phyloP scores from a whole-genome alignment of 1,140 invertebrate species.

The Drosophila trapezifrons region DNA sequence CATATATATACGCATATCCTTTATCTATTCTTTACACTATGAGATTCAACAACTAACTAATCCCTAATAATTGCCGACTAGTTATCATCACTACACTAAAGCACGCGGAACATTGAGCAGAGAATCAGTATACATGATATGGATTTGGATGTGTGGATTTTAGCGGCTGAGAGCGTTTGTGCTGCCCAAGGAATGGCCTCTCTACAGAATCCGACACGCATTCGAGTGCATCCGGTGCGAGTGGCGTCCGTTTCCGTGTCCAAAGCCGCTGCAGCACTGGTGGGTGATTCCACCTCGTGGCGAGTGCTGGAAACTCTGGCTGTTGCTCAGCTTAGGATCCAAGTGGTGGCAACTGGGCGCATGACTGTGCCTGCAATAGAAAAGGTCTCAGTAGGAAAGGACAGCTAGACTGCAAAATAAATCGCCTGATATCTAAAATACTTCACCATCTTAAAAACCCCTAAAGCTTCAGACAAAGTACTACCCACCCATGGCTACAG shows the following conservation, averaged over 20 bases:
- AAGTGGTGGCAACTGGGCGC: constrained; percentile 70
- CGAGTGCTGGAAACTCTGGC: constrained; percentile 80
- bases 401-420: not conserved
- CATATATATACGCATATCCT: constrained; percentile 31
- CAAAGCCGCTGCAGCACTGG: constrained; percentile 80
- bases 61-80: constrained; percentile 68
- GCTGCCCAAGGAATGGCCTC: not conserved
- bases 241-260: constrained; percentile 79
- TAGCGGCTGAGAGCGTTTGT: not conserved
- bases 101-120: constrained; percentile 56
- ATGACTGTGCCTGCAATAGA: constrained; percentile 57
- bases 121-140: constrained; percentile 49
- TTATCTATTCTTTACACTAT: constrained; percentile 35
- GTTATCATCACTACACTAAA: constrained; percentile 18
- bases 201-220: constrained; percentile 77
- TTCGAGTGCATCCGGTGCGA: constrained; percentile 83
- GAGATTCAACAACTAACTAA: constrained; percentile 71
- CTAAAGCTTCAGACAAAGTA: not conserved
- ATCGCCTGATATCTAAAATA: not conserved
- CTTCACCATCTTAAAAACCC: not conserved
- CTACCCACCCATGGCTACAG: constrained; percentile 75
- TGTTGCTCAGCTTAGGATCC: constrained; percentile 72
- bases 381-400: not conserved
- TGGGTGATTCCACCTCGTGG: constrained; percentile 64
- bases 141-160: constrained; percentile 18